Evolutionary conservation across 2,888 invertebrate species (phyloP), one percentile per base, ranked within the genome.

Genomic region (Unio delphinus): DNA sequence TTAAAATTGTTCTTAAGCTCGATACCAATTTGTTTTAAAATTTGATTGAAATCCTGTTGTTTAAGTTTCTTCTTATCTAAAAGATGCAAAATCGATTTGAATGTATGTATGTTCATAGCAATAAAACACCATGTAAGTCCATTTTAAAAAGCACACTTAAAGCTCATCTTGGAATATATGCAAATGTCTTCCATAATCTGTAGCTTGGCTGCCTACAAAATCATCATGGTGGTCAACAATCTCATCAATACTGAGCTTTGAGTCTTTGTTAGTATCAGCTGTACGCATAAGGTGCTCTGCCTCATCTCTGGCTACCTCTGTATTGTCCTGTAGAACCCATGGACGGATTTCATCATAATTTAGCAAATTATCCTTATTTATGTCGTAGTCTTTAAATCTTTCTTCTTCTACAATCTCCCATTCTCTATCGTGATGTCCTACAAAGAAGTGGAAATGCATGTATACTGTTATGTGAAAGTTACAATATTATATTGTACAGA

Each of bases 121-220:
- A 45, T 15, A 15, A 45, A 45, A 45, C 45, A 45, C 45, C 45
- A 45, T 45, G 11, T 3, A 45, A 45, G 45, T 15, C 45, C 45
- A 45, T 45, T 45, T 45, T 45, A 45, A 45, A 45, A 45, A 45
- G 11, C 45, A 76, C 59, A 74, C 69, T 55, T 77, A 74, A 67
- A 74, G 74, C 30, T 72, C 74, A 61, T 81, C 80, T 59, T 72
- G 76, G 20, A 76, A 96, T 87, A 98, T 97, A 87, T 99, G 98
- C 75, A 99, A 92, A n/a, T 97, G 97, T 89, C 97, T 96, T 0
- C 99, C 99, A 90, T 98, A 99, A 91, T 99, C 98, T 0, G 99
- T 99, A 0, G 97, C 98, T 90, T 99, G 98, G 0, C 98, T 98
- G 59, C 99, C 98, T 4, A 99, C 98, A 90, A 98, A 99, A 17